Evolutionary conservation across 2,888 invertebrate species (phyloP), one percentile per base, ranked within the genome.

Genomic region (Philereme transversata): DNA sequence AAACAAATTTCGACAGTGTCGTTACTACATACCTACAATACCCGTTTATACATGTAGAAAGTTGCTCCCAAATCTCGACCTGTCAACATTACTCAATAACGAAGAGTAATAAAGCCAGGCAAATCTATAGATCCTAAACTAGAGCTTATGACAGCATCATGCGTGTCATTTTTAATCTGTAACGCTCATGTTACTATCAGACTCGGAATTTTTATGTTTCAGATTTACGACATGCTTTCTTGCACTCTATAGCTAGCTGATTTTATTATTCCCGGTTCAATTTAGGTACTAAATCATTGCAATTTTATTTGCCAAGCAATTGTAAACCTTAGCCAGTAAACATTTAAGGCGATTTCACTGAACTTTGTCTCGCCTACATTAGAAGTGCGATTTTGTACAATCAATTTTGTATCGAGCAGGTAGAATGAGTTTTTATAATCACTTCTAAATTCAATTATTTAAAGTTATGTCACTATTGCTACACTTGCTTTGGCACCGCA

Each of bases 1-100:
- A 71, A 72, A 75, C 74, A 72, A 73, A 79, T 82, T 82, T 84
- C 83, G 78, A 75, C 82, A 83, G 77, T 71, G 69, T 68, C 67
- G 75, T 81, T 82, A 79, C 82, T 74, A 71, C 77, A 71, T 77
- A 76, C 74, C 68, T 68, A 76, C 76, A 73, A 75, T 84, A 84
- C 86, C 74, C 74, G 84, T 84, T 83, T 77, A 80, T 82, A 82
- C 81, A 69, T 86, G 85, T 88, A 88, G 88, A 88, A 88, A 88
- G 88, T 88, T 88, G 88, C 84, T 88, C 87, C 83, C 81, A 88
- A 88, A 87, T 86, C 83, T 77, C 76, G 71, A 73, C 81, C 78
- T 87, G 85, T 84, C 84, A 83, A 82, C 83, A 79, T 87, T 88
- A 83, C 87, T 77, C 87, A 87, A 88, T 82, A 75, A 68, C 58